Evolutionary conservation across 2,888 invertebrate genomes (phyloP).

Genomic region (Apomyelois bistriatella): DNA sequence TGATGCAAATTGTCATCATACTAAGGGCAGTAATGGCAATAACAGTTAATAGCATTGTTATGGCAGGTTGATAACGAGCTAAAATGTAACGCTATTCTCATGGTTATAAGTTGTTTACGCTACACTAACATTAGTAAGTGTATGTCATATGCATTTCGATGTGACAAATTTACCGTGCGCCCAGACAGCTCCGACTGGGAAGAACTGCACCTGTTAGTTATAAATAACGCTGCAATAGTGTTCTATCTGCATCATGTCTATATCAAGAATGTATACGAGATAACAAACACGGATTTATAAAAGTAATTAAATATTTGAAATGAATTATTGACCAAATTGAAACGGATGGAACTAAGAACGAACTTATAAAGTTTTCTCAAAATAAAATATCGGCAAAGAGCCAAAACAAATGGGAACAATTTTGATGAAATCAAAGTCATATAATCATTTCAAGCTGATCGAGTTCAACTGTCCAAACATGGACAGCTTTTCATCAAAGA

Average conservation of each 20-base stretch:
- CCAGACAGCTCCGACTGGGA: constrained; percentile 19
- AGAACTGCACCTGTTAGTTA: constrained; percentile 18
- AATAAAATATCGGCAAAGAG: constrained; percentile 33
- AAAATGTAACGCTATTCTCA: constrained; percentile 31
- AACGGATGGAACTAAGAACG: neutral
- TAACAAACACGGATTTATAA: neutral
- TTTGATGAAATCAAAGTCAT: constrained; percentile 32
- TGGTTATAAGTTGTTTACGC: constrained; percentile 36
- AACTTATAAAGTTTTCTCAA: constrained; percentile 22
- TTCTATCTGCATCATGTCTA: neutral
- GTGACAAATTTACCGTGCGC: constrained; percentile 39
- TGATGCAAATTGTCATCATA: neutral
- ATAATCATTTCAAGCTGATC: constrained; percentile 32
- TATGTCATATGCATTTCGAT: constrained; percentile 22
- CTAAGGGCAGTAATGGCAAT: constrained; percentile 9
- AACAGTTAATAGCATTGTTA: constrained; percentile 26
- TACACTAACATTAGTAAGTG: constrained; percentile 29
- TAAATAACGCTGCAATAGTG: constrained; percentile 18
- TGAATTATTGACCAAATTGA: neutral
- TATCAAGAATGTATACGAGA: neutral
- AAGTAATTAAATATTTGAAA: neutral
- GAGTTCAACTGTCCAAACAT: constrained; percentile 24
- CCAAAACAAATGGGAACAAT: constrained; percentile 44
- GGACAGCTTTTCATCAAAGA: constrained; percentile 16
- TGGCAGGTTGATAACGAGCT: constrained; percentile 32